Conservation (phyloP, 2,888 invertebrate species). For the Apamea epomidion region DNA sequence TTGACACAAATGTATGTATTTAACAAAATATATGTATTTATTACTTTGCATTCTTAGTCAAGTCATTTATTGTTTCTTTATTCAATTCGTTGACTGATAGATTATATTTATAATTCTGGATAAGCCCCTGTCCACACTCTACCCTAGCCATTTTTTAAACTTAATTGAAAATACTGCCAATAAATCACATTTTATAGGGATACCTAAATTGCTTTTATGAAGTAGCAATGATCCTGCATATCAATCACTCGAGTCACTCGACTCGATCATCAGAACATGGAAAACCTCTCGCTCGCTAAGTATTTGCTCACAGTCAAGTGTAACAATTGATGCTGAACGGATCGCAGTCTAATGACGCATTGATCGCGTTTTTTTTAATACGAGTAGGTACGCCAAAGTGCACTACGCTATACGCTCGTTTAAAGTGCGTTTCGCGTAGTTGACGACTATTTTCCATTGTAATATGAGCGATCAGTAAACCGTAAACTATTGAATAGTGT, state of each 20-base stretch:
- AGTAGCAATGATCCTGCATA: conserved; percentile 5
- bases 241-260: conserved; percentile 11
- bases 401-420: conserved; percentile 36
- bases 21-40: background rate
- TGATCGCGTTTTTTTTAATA: conserved; percentile 61
- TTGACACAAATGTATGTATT: background rate
- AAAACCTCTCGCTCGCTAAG: conserved; percentile 39
- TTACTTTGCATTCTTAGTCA: background rate
- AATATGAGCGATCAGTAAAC: conserved; percentile 12
- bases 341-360: conserved; percentile 59
- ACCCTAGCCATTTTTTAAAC: background rate
- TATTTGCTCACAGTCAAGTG: conserved; percentile 55
- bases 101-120: background rate
- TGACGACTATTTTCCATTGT: conserved; percentile 40
- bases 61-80: background rate
- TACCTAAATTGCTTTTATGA: background rate
- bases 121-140: background rate
- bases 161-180: background rate
- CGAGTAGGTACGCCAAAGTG: conserved; percentile 42
- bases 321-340: conserved; percentile 60
- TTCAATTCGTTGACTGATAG: background rate
- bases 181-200: background rate
- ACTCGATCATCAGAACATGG: conserved; percentile 37
- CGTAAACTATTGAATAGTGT: background rate
- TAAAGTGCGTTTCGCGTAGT: conserved; percentile 46